A percentile compares a stretch with the other conserved stretches of the same genome.
Evolutionary conservation across 1,140 invertebrate genomes (phyloP).

Genomic region (Drosophila biarmipes): DNA sequence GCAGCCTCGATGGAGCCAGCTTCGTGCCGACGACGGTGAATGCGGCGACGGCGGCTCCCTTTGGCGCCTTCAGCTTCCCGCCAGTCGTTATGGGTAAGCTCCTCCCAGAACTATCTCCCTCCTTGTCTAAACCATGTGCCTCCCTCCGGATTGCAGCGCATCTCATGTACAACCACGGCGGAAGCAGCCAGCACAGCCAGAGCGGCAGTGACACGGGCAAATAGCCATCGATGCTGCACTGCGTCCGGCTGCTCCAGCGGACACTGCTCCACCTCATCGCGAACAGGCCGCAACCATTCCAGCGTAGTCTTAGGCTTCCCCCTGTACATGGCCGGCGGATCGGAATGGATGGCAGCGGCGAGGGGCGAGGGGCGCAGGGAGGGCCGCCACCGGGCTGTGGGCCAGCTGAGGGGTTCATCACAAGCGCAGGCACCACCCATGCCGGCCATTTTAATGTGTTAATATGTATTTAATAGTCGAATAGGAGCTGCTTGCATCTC

Average conservation of each 20-base stretch:
- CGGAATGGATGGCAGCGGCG: background rate
- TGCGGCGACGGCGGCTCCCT: conserved; percentile 33
- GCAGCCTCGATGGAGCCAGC: conserved; percentile 12
- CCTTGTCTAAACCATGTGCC: background rate
- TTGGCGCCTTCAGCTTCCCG: conserved; percentile 60
- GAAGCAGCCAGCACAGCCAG: conserved; percentile 58
- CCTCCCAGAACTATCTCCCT: background rate
- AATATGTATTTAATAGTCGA: conserved; percentile 45
- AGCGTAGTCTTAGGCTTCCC: conserved; percentile 29
- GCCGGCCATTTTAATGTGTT: conserved; percentile 28
- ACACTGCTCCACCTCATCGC: conserved; percentile 1
- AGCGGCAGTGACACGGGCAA: conserved; percentile 61
- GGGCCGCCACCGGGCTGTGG: background rate
- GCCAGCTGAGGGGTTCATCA: conserved; percentile 23
- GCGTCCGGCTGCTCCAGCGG: background rate
- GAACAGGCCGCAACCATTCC: conserved; percentile 31
- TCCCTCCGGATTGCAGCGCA: conserved; percentile 47
- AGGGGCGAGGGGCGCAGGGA: too few species aligned
- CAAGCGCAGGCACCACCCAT: conserved; percentile 2
- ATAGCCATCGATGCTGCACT: conserved; percentile 40
- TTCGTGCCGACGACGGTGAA: conserved; percentile 28
- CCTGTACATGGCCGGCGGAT: conserved; percentile 44
- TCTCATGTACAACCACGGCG: conserved; percentile 74
- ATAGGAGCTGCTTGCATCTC: conserved; percentile 15
- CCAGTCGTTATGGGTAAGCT: conserved; percentile 66